Evolutionary conservation across 2,113 vertebrate genomes (phyloP).

Genomic region (Callaeas wilsoni): DNA sequence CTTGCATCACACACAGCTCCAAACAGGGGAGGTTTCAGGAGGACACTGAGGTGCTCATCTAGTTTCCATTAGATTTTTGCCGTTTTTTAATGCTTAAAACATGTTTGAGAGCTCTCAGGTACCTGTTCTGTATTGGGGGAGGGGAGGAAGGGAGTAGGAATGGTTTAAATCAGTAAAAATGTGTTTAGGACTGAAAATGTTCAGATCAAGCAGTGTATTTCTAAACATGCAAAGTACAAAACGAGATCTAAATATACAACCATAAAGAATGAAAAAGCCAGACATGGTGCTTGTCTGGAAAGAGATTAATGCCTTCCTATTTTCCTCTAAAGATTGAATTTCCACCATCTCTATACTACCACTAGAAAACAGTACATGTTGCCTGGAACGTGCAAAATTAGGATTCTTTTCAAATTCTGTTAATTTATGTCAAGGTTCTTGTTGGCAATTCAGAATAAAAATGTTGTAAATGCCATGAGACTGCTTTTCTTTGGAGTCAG

Average conservation of each 20-base stretch:
- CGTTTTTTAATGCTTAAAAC: background rate
- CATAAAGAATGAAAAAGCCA: background rate
- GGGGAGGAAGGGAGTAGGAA: background rate
- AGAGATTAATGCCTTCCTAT: background rate
- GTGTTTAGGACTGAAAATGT: background rate
- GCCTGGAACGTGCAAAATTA: background rate
- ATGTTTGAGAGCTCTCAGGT: background rate
- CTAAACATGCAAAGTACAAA: background rate
- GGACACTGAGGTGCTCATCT: background rate
- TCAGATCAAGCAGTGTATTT: background rate
- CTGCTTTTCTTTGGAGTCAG: background rate
- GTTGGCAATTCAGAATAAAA: background rate
- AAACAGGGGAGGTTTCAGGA: background rate
- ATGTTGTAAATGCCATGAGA: background rate
- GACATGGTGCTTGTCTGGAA: background rate
- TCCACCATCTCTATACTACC: background rate
- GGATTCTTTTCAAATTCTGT: background rate
- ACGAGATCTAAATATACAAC: background rate
- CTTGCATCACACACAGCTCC: background rate
- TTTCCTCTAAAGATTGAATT: background rate
- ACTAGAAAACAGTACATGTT: background rate
- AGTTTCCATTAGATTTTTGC: background rate
- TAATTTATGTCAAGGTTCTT: background rate
- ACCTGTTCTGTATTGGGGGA: background rate
- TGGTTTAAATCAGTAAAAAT: background rate